Base-by-base conservation (phyloP, 1,140 invertebrate species). In the Mycetomoellerius zeteki region DNA sequence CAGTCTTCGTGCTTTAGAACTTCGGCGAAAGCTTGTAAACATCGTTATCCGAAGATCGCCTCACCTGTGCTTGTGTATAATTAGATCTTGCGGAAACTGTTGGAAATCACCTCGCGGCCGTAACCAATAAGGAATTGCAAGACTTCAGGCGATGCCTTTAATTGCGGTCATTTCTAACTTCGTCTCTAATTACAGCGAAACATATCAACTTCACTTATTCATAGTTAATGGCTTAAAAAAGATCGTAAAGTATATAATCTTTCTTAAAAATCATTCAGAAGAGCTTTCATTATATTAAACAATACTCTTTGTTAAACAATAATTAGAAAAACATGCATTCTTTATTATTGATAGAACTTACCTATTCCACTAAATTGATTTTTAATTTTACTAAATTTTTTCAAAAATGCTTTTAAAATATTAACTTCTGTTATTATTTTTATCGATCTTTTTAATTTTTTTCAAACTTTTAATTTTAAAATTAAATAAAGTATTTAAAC, bases 11-110 rank as follows among this genome's bases (percentile, higher is more conserved):
- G 65, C 19, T 85, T 75, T 67, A 50, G 12, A 90, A 90, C 75
- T 90, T 88, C 43, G 14, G 4, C 30, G 86, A 69, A 81, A 87
- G 88, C 89, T 56, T 71, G 88, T 88, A 90, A 90, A 90, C 88
- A 90, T 90, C 89, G 81, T 90, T 90, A 90, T 56, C 58, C 80
- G 71, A 21, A 75, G 89, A 85, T 88, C 86, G 89, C 69, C 81
- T 90, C 80, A 86, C 81, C 81, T 85, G 73, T 90, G 69, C 81
- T 69, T 60, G 77, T 90, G 72, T 88, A 78, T 90, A 90, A 90
- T 90, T 90, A 88, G 89, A 76, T 82, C 71, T 27, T 33, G 52
- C 16, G 76, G 58, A 65, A 85, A 90, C 75, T 86, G 58, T 43
- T 85, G 62, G 30, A 27, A 62, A 89, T 87, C 82, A 85, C 56